A percentile compares a stretch with the other conserved stretches of the same genome.
Conservation (phyloP, 2,888 invertebrate species). For the Synanthedon andrenaeformis region DNA sequence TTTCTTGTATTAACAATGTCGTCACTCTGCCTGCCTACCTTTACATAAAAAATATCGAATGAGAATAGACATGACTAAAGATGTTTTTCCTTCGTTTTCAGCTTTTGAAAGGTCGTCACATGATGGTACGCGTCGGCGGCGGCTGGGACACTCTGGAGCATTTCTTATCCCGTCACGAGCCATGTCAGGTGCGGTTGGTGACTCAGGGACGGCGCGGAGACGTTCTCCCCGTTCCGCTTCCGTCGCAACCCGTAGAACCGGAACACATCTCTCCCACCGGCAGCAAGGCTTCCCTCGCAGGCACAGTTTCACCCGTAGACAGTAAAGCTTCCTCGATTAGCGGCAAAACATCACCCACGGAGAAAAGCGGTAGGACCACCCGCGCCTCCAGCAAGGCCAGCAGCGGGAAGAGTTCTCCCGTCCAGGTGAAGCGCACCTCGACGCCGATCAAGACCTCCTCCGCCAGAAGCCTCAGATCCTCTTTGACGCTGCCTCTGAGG, state of each 20-base stretch:
- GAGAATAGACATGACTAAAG: no score
- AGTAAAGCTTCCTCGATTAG: slow-evolving; percentile 41
- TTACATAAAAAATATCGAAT: no score
- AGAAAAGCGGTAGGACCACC: slow-evolving; percentile 20
- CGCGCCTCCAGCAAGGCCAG: slow-evolving; percentile 24
- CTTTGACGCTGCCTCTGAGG: slow-evolving; percentile 40
- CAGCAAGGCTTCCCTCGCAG: slow-evolving; percentile 22
- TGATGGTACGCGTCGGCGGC: slow-evolving; percentile 95
- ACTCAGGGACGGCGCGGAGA: slow-evolving; percentile 45
- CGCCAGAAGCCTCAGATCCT: slow-evolving; percentile 18
- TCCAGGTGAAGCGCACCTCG: slow-evolving; percentile 27
- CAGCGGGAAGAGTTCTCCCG: slow-evolving; percentile 30
- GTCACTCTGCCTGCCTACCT: no score
- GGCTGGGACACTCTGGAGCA: slow-evolving; percentile 95
- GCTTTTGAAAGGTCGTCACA: slow-evolving; percentile 91
- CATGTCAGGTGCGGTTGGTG: slow-evolving; percentile 79
- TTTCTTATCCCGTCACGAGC: slow-evolving; percentile 89
- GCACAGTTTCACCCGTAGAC: slow-evolving; percentile 33
- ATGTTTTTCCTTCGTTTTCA: slow-evolving; percentile 42
- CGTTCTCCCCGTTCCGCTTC: slow-evolving; percentile 36
- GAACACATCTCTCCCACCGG: slow-evolving; percentile 18
- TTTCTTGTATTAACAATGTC: no score
- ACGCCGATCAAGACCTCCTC: slow-evolving; percentile 28
- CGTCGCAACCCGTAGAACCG: slow-evolving; percentile 8
- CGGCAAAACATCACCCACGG: slow-evolving; percentile 33